Conservation (phyloP, 2,113 vertebrate genomes). For the Barbus barbus region DNA sequence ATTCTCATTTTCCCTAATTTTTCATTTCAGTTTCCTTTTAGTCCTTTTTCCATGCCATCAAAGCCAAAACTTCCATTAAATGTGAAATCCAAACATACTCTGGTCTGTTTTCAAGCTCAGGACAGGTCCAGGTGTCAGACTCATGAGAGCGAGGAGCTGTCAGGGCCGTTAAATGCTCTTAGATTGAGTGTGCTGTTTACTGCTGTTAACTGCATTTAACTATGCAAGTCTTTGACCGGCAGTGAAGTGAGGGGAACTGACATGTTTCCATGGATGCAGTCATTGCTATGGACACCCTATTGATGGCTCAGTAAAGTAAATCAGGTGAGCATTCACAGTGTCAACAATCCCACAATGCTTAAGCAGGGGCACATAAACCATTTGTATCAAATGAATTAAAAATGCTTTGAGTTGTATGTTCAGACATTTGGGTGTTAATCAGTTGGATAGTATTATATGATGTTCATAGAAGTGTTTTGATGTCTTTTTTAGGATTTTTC, state of each 20-base stretch:
- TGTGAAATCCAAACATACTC: neutral
- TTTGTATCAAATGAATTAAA: neutral
- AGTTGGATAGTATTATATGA: neutral
- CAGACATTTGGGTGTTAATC: neutral
- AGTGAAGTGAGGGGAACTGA: slow-evolving; percentile 2
- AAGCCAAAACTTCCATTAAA: neutral
- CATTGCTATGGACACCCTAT: slow-evolving; percentile 59
- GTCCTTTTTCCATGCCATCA: neutral
- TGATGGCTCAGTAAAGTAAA: slow-evolving; percentile 52
- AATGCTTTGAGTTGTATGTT: neutral
- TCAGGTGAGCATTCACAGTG: slow-evolving; percentile 41
- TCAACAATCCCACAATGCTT: slow-evolving; percentile 12
- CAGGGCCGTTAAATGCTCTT: slow-evolving; percentile 64
- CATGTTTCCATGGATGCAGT: slow-evolving; percentile 42
- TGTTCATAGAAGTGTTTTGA: neutral
- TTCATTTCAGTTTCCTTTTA: neutral
- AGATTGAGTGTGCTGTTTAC: slow-evolving; percentile 75
- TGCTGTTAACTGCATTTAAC: slow-evolving; percentile 36
- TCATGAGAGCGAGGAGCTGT: slow-evolving; percentile 53
- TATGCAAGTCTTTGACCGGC: slow-evolving; percentile 8
- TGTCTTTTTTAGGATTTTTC: neutral
- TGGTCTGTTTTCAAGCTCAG: neutral
- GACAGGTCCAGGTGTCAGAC: neutral
- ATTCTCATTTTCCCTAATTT: neutral
- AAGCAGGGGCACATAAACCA: neutral